These are phyloP conservation scores for Monomorium pharaonis DNA, from an alignment of 1,140 invertebrate species.

Conservation along the genomic window DNA sequence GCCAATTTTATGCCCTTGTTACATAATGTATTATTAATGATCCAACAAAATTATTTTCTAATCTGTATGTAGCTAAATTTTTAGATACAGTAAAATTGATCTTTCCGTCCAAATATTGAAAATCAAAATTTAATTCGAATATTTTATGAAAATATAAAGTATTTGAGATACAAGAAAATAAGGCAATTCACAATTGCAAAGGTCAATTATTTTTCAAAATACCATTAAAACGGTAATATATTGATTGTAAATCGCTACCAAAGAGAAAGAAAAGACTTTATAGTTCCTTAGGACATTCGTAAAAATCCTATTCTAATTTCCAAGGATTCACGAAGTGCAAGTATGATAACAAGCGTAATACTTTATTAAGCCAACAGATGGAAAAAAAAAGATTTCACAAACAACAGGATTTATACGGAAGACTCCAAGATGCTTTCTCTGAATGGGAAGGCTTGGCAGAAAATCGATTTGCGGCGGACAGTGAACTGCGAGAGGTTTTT, in stretches of 20 bases:
- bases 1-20: too few species aligned
- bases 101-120: too few species aligned
- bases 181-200: neutral
- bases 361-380: neutral
- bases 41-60: too few species aligned
- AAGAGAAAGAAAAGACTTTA: neutral
- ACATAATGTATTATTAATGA: too few species aligned
- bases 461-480: conserved; percentile 39
- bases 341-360: neutral
- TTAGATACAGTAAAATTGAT: neutral
- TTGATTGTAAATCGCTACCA: neutral
- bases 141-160: neutral
- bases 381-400: conserved; percentile 13
- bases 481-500: conserved; percentile 43
- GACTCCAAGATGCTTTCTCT: neutral
- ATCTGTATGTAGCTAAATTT: too few species aligned
- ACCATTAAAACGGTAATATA: neutral
- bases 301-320: neutral
- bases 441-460: conserved; percentile 14
- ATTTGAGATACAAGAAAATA: neutral
- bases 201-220: neutral
- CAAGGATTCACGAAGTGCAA: neutral
- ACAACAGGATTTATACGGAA: conserved; percentile 17
- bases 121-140: neutral
- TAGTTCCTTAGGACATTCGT: neutral